These are phyloP conservation scores for Paguma larvata DNA, from an alignment of 2,797 vertebrate genomes.

Conservation along the genomic window DNA sequence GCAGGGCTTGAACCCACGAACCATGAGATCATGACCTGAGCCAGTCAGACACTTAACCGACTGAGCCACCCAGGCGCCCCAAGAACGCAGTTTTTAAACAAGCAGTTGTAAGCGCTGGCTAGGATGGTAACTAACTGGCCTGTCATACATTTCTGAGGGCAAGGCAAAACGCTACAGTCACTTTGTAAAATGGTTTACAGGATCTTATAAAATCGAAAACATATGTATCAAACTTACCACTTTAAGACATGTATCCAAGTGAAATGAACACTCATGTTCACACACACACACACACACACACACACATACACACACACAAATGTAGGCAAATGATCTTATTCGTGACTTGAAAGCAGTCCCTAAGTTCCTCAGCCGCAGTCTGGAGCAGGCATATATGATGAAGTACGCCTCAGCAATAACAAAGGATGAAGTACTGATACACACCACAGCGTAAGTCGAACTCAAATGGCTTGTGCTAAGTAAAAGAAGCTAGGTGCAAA, in stretches of 20 bases:
- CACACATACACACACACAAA: neutral
- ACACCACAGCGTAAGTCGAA: neutral
- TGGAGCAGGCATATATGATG: neutral
- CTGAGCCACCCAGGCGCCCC: too few relatives aligned
- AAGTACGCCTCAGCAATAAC: neutral
- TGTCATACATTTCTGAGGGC: neutral
- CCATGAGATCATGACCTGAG: too few relatives aligned
- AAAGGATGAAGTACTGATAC: neutral
- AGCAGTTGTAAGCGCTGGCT: neutral
- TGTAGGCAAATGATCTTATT: neutral
- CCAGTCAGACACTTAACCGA: too few relatives aligned
- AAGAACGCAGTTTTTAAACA: neutral
- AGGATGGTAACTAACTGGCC: neutral
- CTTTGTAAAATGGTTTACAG: neutral
- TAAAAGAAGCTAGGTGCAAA: neutral
- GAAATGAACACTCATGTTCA: neutral
- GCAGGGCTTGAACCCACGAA: too few relatives aligned
- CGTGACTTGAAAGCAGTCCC: neutral
- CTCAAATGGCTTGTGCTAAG: too few relatives aligned
- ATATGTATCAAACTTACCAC: neutral
- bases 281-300: neutral
- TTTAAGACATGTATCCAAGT: neutral
- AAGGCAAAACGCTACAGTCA: neutral
- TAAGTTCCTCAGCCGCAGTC: neutral
- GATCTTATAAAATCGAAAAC: neutral